Percentiles rank a stretch among this genome's conserved stretches.
Evolutionary conservation across 2,888 invertebrate species (phyloP).

Genomic region (Yponomeuta malinellus): DNA sequence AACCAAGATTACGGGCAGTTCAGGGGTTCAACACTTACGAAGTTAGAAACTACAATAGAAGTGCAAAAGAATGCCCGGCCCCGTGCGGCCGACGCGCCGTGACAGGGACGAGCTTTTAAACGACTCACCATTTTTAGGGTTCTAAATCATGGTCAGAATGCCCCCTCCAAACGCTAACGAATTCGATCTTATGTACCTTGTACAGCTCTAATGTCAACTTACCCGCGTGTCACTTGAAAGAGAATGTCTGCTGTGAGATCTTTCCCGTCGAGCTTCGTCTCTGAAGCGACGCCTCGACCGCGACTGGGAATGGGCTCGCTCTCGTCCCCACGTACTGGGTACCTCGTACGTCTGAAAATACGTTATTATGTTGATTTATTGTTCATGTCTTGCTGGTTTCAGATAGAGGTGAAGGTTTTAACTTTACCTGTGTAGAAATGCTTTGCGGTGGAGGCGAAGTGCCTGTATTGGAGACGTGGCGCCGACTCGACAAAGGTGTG

Average conservation of each 20-base stretch:
- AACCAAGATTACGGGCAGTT: too few relatives aligned
- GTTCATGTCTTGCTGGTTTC: neutral
- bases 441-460: conserved; percentile 92
- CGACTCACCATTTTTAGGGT: too few relatives aligned
- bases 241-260: conserved; percentile 80
- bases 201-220: conserved; percentile 25
- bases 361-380: neutral
- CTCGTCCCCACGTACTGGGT: conserved; percentile 49
- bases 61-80: too few relatives aligned
- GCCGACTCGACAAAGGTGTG: conserved; percentile 35
- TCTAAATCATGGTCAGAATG: too few relatives aligned
- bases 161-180: too few relatives aligned
- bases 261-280: conserved; percentile 64
- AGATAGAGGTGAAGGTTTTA: neutral
- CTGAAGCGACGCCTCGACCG: conserved; percentile 55
- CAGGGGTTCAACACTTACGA: too few relatives aligned
- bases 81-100: too few relatives aligned
- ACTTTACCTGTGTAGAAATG: conserved; percentile 86
- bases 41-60: too few relatives aligned
- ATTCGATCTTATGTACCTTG: too few relatives aligned
- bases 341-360: conserved; percentile 64
- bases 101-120: too few relatives aligned
- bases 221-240: conserved; percentile 81
- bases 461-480: conserved; percentile 78
- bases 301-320: conserved; percentile 44